Evolutionary conservation across 2,113 vertebrate species (phyloP), one percentile per base, ranked within the genome.

Genomic region (Rattus rattus): DNA sequence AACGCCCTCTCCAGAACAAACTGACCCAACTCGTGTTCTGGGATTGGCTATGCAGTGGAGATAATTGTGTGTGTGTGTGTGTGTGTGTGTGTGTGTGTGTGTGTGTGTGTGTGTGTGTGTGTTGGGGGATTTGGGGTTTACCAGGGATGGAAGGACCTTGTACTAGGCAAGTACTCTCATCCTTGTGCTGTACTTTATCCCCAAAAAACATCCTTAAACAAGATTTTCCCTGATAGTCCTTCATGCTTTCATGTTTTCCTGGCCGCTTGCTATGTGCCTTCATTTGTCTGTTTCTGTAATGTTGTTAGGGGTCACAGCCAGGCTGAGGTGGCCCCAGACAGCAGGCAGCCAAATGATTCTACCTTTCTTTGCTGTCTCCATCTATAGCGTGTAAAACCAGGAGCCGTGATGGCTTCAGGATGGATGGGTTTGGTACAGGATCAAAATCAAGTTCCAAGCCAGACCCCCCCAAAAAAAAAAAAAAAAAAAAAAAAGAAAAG

Each of bases 371-470:
- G 89, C 39, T 12, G 7, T 83, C 83, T 96, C 30, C 24, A 76
- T 20, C 81, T n/a, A 3, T 43, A 88, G 75, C 43, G 5, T 63
- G 30, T 67, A 94, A 49, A 91, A 65, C 43, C 14, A 49, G 56
- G 30, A 83, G 33, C 79, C 36, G 73, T 76, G n/a, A 90, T 43
- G 22, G 59, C 19, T 36, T 86, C 77, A 70, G 43, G 12, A 52
- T 77, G 52, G 63, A 61, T 87, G 72, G n/a, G 24, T 77, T 86
- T 65, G 69, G 63, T 28, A 54, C 81, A 86, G 70, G 24, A 7
- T 36, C 61, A 87, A 56, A 77, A 52, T 28, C 73, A 94, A 47
- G 56, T 95, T 89, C 92, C 61, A 92, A 94, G 63, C n/a, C 56
- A 61, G 59, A 80, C 65, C 12, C 30, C 65, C 65, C 28, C 52